Evolutionary conservation across 2,888 invertebrate species (phyloP).

Genomic region (Ophioninae sp.): DNA sequence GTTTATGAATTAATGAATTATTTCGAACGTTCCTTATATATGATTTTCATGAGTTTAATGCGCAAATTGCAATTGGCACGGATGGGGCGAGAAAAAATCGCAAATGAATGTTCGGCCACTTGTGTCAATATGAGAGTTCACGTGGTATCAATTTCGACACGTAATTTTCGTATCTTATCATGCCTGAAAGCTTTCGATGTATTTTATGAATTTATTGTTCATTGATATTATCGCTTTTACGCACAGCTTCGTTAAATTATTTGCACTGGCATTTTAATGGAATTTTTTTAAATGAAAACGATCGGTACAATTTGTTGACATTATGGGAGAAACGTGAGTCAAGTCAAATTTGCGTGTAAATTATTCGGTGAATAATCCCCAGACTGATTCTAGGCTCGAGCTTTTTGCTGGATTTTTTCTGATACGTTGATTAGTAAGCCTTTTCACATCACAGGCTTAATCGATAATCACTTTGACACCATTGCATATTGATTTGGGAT

Average conservation of each 20-base stretch:
- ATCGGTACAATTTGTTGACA: neutral
- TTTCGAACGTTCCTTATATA: conserved; percentile 47
- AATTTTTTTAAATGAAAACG: neutral
- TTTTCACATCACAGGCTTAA: neutral
- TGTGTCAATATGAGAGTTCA: conserved; percentile 64
- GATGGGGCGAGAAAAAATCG: conserved; percentile 4
- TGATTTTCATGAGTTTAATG: neutral
- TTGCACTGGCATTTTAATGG: neutral
- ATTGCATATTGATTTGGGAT: conserved; percentile 15
- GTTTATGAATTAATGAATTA: conserved; percentile 17
- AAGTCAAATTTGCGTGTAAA: neutral
- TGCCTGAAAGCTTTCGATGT: neutral
- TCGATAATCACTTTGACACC: neutral
- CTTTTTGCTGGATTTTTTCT: neutral
- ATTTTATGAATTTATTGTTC: neutral
- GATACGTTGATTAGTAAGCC: neutral
- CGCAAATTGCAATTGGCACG: neutral
- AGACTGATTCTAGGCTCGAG: neutral
- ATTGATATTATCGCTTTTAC: neutral
- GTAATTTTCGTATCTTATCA: neutral
- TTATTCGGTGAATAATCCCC: neutral
- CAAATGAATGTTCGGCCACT: conserved; percentile 56
- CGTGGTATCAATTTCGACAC: neutral
- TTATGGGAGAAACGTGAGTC: neutral
- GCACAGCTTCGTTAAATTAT: neutral